A percentile compares a stretch with the other conserved stretches of the same genome.
These are phyloP conservation scores for Epinotia demarniana DNA, from an alignment of 2,888 invertebrate genomes.

Conservation along the genomic window DNA sequence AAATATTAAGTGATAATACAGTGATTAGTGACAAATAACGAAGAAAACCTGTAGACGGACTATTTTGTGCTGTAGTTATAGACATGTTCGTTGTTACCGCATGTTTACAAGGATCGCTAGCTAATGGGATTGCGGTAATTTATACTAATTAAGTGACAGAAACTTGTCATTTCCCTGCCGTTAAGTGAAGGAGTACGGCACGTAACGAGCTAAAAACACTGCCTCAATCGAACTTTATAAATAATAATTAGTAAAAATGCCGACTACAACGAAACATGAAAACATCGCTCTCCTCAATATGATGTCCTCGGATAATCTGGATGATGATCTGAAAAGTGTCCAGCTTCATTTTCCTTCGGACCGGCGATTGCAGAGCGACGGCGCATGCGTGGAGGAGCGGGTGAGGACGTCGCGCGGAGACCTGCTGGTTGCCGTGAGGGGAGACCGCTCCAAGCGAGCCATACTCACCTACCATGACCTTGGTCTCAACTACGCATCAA, in stretches of 20 bases:
- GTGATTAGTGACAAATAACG: slow-evolving; percentile 66
- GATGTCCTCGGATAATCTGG: slow-evolving; percentile 91
- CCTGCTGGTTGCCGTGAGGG: slow-evolving; percentile 96
- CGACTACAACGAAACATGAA: slow-evolving; percentile 73
- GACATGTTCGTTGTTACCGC: slow-evolving; percentile 63
- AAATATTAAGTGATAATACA: slow-evolving; percentile 60
- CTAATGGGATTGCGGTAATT: slow-evolving; percentile 64
- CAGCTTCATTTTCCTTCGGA: slow-evolving; percentile 94
- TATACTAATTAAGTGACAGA: slow-evolving; percentile 56
- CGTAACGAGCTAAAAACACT: slow-evolving; percentile 50
- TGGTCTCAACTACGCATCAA: slow-evolving; percentile 98
- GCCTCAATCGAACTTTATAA: slow-evolving; percentile 47
- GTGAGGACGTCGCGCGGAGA: slow-evolving; percentile 97
- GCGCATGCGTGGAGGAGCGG: slow-evolving; percentile 87
- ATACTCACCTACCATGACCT: slow-evolving; percentile 99
- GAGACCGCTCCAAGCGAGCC: slow-evolving; percentile 95
- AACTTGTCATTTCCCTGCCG: slow-evolving; percentile 34
- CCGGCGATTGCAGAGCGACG: slow-evolving; percentile 82
- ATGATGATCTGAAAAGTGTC: slow-evolving; percentile 96
- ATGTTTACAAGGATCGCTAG: slow-evolving; percentile 59
- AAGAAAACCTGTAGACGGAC: slow-evolving; percentile 41
- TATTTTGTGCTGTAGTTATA: slow-evolving; percentile 52
- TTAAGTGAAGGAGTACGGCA: slow-evolving; percentile 47
- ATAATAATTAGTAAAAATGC: slow-evolving; percentile 63
- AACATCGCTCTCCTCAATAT: slow-evolving; percentile 86